Evolutionary conservation across 2,888 invertebrate genomes (phyloP).

Genomic region (Ormyrus thymus): DNA sequence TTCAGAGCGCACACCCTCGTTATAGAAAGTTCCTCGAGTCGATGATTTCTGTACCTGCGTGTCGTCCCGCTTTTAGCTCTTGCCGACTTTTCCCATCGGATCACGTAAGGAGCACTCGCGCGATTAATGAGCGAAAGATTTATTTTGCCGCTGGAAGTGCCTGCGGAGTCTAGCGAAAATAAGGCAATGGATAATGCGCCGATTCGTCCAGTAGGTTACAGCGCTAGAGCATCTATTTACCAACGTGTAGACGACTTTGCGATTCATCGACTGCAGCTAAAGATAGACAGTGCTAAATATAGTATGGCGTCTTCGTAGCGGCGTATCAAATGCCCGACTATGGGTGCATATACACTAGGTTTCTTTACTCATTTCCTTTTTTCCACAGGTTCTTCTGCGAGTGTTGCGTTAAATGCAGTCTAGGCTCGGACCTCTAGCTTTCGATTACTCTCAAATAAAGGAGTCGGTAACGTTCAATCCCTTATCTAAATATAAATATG

Average conservation of each 20-base stretch:
- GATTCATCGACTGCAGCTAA: slow-evolving; percentile 68
- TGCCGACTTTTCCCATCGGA: not conserved
- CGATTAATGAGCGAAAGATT: no score
- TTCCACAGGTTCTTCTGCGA: not conserved
- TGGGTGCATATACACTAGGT: slow-evolving; percentile 14
- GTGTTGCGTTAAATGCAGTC: slow-evolving; percentile 12
- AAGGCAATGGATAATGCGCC: not conserved
- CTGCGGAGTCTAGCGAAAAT: slow-evolving; percentile 7
- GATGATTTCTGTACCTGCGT: not conserved
- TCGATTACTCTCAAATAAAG: not conserved
- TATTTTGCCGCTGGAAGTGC: no score
- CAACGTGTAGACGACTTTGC: slow-evolving; percentile 70
- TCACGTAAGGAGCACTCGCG: no score
- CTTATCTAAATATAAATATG: no score
- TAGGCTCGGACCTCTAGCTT: not conserved
- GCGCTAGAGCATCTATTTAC: slow-evolving; percentile 70
- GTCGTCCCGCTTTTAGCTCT: not conserved
- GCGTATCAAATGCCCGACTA: slow-evolving; percentile 12
- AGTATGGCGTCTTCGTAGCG: slow-evolving; percentile 60
- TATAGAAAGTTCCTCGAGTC: slow-evolving; percentile 5
- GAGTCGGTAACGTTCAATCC: no score
- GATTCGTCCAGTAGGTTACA: slow-evolving; percentile 61
- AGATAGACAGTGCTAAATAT: slow-evolving; percentile 69
- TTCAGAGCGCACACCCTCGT: slow-evolving; percentile 4
- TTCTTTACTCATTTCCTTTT: no score